Percentiles rank a stretch among this genome's conserved stretches.
phyloP scores from a whole-genome alignment of 2,113 vertebrate genomes.

The Panthera tigris region DNA sequence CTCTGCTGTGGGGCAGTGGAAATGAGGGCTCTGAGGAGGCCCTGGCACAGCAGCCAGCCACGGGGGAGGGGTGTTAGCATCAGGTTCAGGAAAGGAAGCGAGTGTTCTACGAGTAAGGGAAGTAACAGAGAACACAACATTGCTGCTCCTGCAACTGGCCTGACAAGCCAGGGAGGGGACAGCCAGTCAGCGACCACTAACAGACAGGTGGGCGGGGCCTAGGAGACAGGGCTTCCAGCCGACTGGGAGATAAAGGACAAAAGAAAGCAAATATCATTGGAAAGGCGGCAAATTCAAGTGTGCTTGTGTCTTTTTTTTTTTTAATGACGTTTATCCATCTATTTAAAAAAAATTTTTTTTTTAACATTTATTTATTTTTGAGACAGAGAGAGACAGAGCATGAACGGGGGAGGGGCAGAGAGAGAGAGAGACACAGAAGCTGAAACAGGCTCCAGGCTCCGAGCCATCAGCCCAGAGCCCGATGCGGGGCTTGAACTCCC shows the following conservation, averaged over 20 bases:
- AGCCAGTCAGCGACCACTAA: background rate
- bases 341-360: no score
- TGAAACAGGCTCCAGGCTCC: no score
- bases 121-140: background rate
- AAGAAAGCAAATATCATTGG: background rate
- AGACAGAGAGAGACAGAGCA: no score
- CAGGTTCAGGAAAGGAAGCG: background rate
- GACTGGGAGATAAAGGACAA: background rate
- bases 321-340: no score
- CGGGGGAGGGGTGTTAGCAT: accelerated
- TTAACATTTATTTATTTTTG: no score
- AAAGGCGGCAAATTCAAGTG: background rate
- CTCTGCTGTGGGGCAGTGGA: background rate
- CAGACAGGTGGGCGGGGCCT: accelerated
- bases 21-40: background rate
- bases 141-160: accelerated
- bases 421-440: no score
- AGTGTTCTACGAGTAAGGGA: background rate
- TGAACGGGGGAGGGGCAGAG: no score
- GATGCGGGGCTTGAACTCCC: no score
- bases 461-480: no score
- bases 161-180: background rate
- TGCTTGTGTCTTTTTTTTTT: background rate
- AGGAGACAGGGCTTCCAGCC: background rate
- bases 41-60: background rate